Evolutionary conservation across 2,797 vertebrate species (phyloP).

Genomic region (Alfaro cultratus): DNA sequence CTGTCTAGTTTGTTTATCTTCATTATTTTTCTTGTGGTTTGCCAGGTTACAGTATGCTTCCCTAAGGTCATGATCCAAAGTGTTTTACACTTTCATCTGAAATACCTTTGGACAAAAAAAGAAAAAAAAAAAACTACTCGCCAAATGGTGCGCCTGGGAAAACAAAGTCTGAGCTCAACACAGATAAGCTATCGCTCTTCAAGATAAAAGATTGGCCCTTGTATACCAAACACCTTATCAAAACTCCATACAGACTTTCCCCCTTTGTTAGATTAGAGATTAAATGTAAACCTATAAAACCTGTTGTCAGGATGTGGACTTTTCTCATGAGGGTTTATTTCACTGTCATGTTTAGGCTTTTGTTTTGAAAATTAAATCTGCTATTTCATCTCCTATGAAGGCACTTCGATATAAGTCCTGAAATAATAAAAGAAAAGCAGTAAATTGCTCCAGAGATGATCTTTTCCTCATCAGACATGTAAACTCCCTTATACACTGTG

Average conservation of each 20-base stretch:
- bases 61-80: background rate
- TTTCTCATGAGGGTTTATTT: background rate
- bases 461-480: background rate
- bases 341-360: background rate
- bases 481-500: background rate
- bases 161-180: constrained; percentile 25
- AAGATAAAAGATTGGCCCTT: constrained; percentile 15
- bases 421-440: background rate
- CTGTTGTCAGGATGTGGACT: background rate
- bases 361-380: background rate
- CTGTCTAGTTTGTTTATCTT: background rate
- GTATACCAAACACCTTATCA: constrained; percentile 53
- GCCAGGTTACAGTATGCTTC: background rate
- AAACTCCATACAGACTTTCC: constrained; percentile 51
- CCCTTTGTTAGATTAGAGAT: constrained; percentile 38
- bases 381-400: background rate
- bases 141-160: background rate
- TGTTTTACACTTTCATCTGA: background rate
- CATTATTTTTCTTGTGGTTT: background rate
- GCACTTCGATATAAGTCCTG: background rate
- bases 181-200: constrained; percentile 56
- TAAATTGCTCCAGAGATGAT: background rate
- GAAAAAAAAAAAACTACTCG: background rate
- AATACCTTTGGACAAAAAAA: background rate
- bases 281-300: constrained; percentile 13